Evolutionary conservation across 1,140 invertebrate species (phyloP), one percentile per base, ranked within the genome.

Genomic region (Stegodyphus mimosarum): DNA sequence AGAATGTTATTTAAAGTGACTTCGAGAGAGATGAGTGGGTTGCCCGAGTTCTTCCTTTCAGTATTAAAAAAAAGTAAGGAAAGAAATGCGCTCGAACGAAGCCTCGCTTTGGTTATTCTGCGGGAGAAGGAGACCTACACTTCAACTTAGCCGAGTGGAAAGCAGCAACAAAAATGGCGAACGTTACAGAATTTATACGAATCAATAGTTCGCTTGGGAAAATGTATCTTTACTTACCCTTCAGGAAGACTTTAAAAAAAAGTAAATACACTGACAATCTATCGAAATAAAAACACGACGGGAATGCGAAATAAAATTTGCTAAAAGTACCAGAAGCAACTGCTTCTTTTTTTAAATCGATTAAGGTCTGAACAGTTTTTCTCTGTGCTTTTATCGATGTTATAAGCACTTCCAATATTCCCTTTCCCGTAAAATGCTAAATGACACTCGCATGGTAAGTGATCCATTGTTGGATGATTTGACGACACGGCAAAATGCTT

Each of bases 61-160:
- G n/a, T 51, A 48, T 15, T 49, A 33, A 33, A 33, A 33, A 33
- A 33, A 33, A 17, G 15, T 33, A 48, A 18, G 63, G 51, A 77
- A 77, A 77, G 33, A n/a, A 66, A 49, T 50, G 33, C 52, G 78
- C 70, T 81, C 50, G 70, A 50, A 81, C 72, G 71, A 55, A 51
- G 78, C 33, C 69, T 48, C 52, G 53, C 69, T 15, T 50, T 50
- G 17, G 33, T 72, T 70, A 49, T 60, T 53, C 51, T 49, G 48
- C 51, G 48, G 52, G 72, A 71, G 78, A 81, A 72, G 69, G 52
- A 72, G 60, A 55, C 66, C 49, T 60, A 52, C 78, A 81, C 78
- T 81, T 81, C 78, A 81, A 81, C 67, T 81, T 55, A 72, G 51
- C 78, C 78, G 53, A 72, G 69, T 60, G 55, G 78, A 81, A 81